Percentiles rank a stretch among this genome's conserved stretches.
phyloP scores from a whole-genome alignment of 1,140 invertebrate genomes.

The Hylyphantes graminicola region DNA sequence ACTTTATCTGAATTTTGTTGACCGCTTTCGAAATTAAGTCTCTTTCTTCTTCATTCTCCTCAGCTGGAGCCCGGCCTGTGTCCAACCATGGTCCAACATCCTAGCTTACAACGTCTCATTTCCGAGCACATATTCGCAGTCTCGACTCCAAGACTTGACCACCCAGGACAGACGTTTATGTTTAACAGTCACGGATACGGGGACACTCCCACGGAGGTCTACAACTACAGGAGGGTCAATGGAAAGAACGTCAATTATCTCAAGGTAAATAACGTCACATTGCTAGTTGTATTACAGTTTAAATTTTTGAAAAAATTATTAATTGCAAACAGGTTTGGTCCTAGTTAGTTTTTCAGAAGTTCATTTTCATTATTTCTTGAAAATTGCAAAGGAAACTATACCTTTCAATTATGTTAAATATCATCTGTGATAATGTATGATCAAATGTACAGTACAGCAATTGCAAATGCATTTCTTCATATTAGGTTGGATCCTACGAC shows the following conservation, averaged over 20 bases:
- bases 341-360: too few relatives aligned
- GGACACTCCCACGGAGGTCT: slow-evolving; percentile 67
- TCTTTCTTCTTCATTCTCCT: neutral
- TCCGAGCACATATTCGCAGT: slow-evolving; percentile 64
- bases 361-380: too few relatives aligned
- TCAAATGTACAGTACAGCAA: too few relatives aligned
- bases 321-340: too few relatives aligned
- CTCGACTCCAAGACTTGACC: slow-evolving; percentile 63
- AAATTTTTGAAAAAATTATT: too few relatives aligned
- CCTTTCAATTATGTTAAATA: too few relatives aligned
- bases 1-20: too few relatives aligned
- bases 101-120: slow-evolving; percentile 65
- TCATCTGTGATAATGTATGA: too few relatives aligned
- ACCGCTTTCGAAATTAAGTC: too few relatives aligned
- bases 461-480: neutral
- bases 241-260: slow-evolving; percentile 19
- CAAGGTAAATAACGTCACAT: slow-evolving; percentile 39
- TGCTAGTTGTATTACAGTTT: too few relatives aligned
- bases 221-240: slow-evolving; percentile 65
- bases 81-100: slow-evolving; percentile 65
- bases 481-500: slow-evolving; percentile 24
- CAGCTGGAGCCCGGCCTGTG: slow-evolving; percentile 62
- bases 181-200: slow-evolving; percentile 68
- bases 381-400: too few relatives aligned
- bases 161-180: slow-evolving; percentile 63